Percentiles rank a stretch among this genome's conserved stretches.
Evolutionary conservation across 1,140 invertebrate genomes (phyloP).

Genomic region (Sitophilus oryzae): DNA sequence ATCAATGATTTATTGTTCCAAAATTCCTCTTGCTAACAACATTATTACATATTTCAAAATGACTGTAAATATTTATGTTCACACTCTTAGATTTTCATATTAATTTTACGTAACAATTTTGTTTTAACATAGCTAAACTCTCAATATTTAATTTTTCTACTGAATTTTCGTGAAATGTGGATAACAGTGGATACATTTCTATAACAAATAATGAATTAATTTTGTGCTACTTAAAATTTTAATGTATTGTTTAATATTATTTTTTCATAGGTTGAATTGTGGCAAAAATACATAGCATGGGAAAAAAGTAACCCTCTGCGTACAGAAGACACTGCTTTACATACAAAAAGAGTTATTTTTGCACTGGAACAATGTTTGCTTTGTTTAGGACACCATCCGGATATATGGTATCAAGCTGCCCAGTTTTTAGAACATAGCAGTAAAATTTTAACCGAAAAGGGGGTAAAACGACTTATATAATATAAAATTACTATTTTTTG

Average conservation of each 20-base stretch:
- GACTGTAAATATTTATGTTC: too few species aligned
- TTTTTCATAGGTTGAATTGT: constrained; percentile 79
- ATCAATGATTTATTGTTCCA: too few species aligned
- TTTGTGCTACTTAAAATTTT: too few species aligned
- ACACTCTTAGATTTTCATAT: too few species aligned
- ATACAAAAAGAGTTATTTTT: constrained; percentile 95
- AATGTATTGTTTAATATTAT: neutral
- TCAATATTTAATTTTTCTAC: too few species aligned
- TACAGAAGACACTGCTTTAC: constrained; percentile 88
- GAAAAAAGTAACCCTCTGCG: constrained; percentile 94
- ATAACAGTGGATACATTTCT: too few species aligned
- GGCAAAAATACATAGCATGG: constrained; percentile 98
- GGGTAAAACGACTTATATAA: constrained; percentile 56
- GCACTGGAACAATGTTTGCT: constrained; percentile 96
- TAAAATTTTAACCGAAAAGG: constrained; percentile 89
- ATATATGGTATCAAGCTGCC: constrained; percentile 98
- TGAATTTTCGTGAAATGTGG: too few species aligned
- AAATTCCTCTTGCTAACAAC: too few species aligned
- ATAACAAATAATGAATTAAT: too few species aligned
- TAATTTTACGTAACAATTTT: too few species aligned
- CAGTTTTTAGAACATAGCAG: constrained; percentile 92
- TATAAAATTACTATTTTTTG: neutral
- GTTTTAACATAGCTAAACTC: too few species aligned
- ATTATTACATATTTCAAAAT: too few species aligned
- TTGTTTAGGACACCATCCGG: constrained; percentile 94